Evolutionary conservation across 1,140 invertebrate species (phyloP), one percentile per base, ranked within the genome.

Genomic region (Pogonus chalceus): DNA sequence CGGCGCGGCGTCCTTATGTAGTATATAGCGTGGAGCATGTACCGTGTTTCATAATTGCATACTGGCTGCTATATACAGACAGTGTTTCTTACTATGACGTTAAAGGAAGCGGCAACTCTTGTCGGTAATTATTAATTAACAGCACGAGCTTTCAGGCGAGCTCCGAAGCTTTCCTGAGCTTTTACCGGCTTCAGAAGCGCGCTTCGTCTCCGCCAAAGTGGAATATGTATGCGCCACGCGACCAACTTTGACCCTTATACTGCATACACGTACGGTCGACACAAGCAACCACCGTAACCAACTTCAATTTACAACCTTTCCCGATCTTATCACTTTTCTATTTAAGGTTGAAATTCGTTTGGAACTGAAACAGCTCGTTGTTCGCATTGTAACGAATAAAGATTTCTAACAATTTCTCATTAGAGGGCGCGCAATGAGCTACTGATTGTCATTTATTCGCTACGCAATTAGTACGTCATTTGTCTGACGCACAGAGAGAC

Each of bases 101-200:
- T 43, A 69, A 69, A 69, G 68, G 66, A 69, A 67, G 65, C 68
- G 20, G 67, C 67, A 69, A 70, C 65, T 51, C 59, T 70, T 71
- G 69, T 66, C 68, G 68, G 69, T 72, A 72, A 72, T 72, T 72
- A 72, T 72, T 72, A 72, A 72, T 72, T 72, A 72, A 72, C 71
- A 69, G 65, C 65, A 61, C 68, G 61, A 66, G 71, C 69, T 72
- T 71, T 72, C 69, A 72, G 65, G 62, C 67, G 12, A 24, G 23
- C 58, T 56, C 56, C 51, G 60, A 54, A 65, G 69, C 69, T 72
- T 69, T 72, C 68, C 56, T 71, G 64, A 69, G 70, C 70, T 71
- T 71, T 71, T 71, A 71, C 69, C 70, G 69, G 67, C 67, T 68
- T 66, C 65, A 57, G 57, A 52, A 57, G 37, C 37, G 59, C 65